A percentile compares a stretch with the other conserved stretches of the same genome.
phyloP scores from a whole-genome alignment of 2,113 vertebrate genomes.

The Leucoraja erinaceus region DNA sequence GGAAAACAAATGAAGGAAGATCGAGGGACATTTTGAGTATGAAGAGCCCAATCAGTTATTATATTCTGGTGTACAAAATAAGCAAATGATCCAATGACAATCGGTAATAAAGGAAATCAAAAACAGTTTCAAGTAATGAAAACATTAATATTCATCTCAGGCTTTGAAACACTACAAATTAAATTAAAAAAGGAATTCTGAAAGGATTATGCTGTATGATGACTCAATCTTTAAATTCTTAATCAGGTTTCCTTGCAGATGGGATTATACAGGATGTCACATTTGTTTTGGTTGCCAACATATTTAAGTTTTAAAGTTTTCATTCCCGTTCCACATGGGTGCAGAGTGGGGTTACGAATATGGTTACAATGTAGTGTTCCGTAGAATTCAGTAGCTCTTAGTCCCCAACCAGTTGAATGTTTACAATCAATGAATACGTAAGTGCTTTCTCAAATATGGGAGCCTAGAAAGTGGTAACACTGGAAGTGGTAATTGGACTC shows the following conservation, averaged over 20 bases:
- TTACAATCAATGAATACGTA: not conserved
- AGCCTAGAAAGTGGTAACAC: too few species aligned
- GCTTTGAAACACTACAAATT: not conserved
- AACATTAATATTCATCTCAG: not conserved
- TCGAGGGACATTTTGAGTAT: not conserved
- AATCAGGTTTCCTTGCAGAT: not conserved
- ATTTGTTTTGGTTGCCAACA: not conserved
- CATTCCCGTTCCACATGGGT: not conserved
- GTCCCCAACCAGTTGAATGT: not conserved
- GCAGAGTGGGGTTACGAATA: not conserved
- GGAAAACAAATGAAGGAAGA: conserved; percentile 15
- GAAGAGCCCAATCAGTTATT: not conserved
- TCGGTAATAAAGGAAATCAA: not conserved
- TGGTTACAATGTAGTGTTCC: not conserved
- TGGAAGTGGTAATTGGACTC: too few species aligned
- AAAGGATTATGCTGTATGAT: not conserved
- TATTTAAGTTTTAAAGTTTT: not conserved
- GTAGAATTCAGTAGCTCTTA: not conserved
- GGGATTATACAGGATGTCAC: not conserved
- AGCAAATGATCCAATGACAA: not conserved
- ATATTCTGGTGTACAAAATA: not conserved
- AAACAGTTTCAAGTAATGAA: conserved; percentile 17
- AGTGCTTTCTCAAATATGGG: not conserved
- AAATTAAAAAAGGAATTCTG: not conserved
- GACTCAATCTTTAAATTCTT: conserved; percentile 13